These are phyloP conservation scores for Perithous albicinctus DNA, from an alignment of 2,888 invertebrate species.

Conservation along the genomic window DNA sequence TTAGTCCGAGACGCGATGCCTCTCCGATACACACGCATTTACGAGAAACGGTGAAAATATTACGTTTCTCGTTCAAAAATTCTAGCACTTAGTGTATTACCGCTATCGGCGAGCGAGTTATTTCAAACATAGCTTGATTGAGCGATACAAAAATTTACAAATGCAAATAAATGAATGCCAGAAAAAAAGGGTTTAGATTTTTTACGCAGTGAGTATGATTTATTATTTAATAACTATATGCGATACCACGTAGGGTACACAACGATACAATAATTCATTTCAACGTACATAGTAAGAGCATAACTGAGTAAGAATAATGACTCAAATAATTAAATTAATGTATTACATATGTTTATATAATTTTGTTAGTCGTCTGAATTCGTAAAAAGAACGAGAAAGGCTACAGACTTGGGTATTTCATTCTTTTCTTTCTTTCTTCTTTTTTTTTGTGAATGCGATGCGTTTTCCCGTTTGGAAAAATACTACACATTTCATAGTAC, in stretches of 20 bases:
- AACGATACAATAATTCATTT: conserved; percentile 80
- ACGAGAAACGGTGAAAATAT: conserved; percentile 42
- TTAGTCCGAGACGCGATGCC: conserved; percentile 71
- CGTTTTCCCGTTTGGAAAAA: conserved; percentile 27
- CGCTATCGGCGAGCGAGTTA: background rate
- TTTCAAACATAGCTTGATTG: too few species aligned
- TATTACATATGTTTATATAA: conserved; percentile 37
- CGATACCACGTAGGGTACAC: conserved; percentile 72
- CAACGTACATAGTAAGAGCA: conserved; percentile 76
- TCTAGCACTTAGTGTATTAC: background rate
- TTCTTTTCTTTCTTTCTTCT: background rate
- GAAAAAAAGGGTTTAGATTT: conserved; percentile 18
- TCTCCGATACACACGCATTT: conserved; percentile 14
- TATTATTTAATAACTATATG: conserved; percentile 79
- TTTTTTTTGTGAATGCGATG: conserved; percentile 18
- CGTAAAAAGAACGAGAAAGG: conserved; percentile 73
- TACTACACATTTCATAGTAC: conserved; percentile 28
- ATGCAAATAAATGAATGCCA: background rate
- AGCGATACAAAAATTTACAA: background rate
- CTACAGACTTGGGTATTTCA: conserved; percentile 21
- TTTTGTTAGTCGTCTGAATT: conserved; percentile 76
- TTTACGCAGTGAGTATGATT: conserved; percentile 80
- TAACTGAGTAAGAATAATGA: conserved; percentile 77
- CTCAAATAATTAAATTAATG: conserved; percentile 68
- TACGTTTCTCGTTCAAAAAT: background rate